Conservation (phyloP, 1,140 invertebrate genomes). For the Geopemphigus sp. region DNA sequence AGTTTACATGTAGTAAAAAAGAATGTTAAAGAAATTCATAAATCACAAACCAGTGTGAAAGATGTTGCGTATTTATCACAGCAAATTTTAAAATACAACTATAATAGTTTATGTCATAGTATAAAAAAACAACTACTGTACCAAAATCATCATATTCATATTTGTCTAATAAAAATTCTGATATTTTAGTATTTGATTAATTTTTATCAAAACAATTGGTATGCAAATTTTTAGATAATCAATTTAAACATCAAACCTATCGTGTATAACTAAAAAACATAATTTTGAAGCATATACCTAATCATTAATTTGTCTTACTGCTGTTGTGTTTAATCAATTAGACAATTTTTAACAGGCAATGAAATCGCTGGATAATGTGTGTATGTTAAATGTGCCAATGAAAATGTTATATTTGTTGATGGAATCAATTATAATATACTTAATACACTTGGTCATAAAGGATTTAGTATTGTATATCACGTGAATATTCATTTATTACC, state of each 20-base stretch:
- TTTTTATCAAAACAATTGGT: slow-evolving; percentile 13
- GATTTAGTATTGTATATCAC: slow-evolving; percentile 54
- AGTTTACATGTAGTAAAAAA: background rate
- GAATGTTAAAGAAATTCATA: background rate
- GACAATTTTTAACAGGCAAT: slow-evolving; percentile 33
- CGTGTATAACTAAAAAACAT: too few species aligned
- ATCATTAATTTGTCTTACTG: slow-evolving; percentile 20
- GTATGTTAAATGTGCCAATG: slow-evolving; percentile 37
- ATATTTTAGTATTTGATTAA: background rate
- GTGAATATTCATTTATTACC: slow-evolving; percentile 46
- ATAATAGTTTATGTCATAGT: slow-evolving; percentile 46
- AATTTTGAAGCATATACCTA: slow-evolving; percentile 14
- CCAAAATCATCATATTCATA: slow-evolving; percentile 26
- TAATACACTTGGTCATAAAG: slow-evolving; percentile 53
- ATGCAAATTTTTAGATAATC: slow-evolving; percentile 2
- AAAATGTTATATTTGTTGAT: slow-evolving; percentile 51
- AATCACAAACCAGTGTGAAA: background rate
- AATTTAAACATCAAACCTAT: background rate
- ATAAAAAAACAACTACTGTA: slow-evolving; percentile 21
- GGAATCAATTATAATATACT: slow-evolving; percentile 52
- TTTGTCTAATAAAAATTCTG: slow-evolving; percentile 1
- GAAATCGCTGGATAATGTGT: background rate
- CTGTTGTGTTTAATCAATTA: slow-evolving; percentile 34
- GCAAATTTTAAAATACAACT: slow-evolving; percentile 25
- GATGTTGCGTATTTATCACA: slow-evolving; percentile 26